Evolutionary conservation across 2,113 vertebrate genomes (phyloP).

Genomic region (Ciconia stormi): DNA sequence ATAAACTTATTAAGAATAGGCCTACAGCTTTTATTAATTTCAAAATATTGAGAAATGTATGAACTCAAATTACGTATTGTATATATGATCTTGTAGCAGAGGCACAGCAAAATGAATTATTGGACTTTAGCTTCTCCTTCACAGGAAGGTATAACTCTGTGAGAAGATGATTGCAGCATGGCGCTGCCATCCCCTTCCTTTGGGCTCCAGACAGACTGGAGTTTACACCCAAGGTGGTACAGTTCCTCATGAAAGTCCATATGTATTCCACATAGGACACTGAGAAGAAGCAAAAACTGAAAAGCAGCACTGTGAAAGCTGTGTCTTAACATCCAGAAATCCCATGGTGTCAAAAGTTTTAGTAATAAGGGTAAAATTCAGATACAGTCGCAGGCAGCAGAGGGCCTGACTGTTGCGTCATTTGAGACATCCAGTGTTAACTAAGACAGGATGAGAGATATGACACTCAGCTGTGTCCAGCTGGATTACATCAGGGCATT

Average conservation of each 20-base stretch:
- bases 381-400: fast-evolving
- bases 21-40: not conserved
- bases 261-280: not conserved
- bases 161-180: not conserved
- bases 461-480: not conserved
- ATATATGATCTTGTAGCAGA: not conserved
- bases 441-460: not conserved
- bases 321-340: not conserved
- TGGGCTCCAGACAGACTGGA: not conserved
- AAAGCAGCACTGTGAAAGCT: not conserved
- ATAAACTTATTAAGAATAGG: not conserved
- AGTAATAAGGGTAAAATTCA: not conserved
- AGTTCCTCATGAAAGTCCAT: not conserved
- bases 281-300: not conserved
- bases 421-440: not conserved
- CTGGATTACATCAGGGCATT: not conserved
- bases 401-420: not conserved
- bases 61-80: not conserved
- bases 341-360: not conserved
- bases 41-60: not conserved
- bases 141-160: not conserved
- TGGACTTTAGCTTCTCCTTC: not conserved
- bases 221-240: fast-evolving
- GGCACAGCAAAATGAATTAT: not conserved
- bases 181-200: not conserved